Conservation (phyloP, 1,140 invertebrate genomes). For the Conus ventricosus region DNA sequence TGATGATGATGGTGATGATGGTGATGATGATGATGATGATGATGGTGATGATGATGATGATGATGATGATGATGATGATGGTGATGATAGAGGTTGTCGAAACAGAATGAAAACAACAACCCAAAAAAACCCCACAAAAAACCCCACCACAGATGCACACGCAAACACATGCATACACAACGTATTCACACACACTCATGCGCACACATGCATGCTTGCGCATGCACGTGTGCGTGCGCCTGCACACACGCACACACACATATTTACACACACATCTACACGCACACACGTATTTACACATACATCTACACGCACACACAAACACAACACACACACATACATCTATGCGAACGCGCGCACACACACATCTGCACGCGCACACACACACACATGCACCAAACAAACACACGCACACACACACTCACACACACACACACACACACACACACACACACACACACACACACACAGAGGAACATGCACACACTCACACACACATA, state of each 20-base stretch:
- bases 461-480: neutral
- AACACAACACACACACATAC: neutral
- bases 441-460: neutral
- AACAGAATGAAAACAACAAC: too few species aligned
- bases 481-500: neutral
- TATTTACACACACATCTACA: too few species aligned
- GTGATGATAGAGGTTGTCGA: too few species aligned
- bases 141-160: neutral
- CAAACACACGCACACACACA: neutral
- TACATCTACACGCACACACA: neutral
- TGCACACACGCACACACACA: neutral
- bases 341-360: neutral
- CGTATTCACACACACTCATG: neutral
- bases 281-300: too few species aligned
- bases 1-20: neutral
- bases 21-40: too few species aligned
- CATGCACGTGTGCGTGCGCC: neutral
- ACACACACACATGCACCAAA: neutral
- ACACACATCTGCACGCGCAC: neutral
- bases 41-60: too few species aligned
- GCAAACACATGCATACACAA: neutral
- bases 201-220: neutral
- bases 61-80: too few species aligned
- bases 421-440: neutral
- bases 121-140: too few species aligned